These are phyloP conservation scores for Drosophila bipectinata DNA, from an alignment of 1,140 invertebrate species.

Conservation along the genomic window DNA sequence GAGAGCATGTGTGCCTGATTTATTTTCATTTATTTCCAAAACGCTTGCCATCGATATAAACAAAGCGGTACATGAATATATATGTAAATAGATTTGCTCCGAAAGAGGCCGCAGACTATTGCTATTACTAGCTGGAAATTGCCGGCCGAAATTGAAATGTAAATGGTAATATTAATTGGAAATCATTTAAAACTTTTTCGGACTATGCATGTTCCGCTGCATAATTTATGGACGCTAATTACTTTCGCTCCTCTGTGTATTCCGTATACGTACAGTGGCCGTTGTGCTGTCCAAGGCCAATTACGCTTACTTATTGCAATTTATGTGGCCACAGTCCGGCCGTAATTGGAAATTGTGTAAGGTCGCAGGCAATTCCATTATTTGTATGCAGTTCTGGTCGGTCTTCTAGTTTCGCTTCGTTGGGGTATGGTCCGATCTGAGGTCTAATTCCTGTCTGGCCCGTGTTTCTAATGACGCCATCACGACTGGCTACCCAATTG, in stretches of 20 bases:
- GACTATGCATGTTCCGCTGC: constrained; percentile 39
- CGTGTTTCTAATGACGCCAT: constrained; percentile 39
- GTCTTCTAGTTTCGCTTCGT: not conserved
- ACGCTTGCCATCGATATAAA: constrained; percentile 35
- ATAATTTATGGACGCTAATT: constrained; percentile 50
- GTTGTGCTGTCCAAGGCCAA: constrained; percentile 44
- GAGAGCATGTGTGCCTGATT: constrained; percentile 33
- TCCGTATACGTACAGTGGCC: constrained; percentile 8
- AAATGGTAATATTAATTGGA: constrained; percentile 49
- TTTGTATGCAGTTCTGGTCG: constrained; percentile 47
- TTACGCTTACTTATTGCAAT: constrained; percentile 54
- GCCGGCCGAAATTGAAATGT: constrained; percentile 38
- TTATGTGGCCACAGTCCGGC: constrained; percentile 49
- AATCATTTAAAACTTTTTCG: constrained; percentile 41
- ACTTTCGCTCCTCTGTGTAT: constrained; percentile 42
- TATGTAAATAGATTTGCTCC: constrained; percentile 12
- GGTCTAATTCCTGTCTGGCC: constrained; percentile 6
- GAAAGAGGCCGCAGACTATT: constrained; percentile 9
- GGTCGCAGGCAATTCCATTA: constrained; percentile 44
- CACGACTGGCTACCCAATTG: constrained; percentile 14
- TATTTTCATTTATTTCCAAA: constrained; percentile 46
- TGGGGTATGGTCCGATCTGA: not conserved
- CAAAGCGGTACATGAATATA: constrained; percentile 18
- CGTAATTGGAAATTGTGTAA: constrained; percentile 54
- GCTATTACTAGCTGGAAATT: constrained; percentile 12